A percentile compares a stretch with the other conserved stretches of the same genome.
Evolutionary conservation across 2,888 invertebrate species (phyloP).

Genomic region (Drosophila acutilabella): DNA sequence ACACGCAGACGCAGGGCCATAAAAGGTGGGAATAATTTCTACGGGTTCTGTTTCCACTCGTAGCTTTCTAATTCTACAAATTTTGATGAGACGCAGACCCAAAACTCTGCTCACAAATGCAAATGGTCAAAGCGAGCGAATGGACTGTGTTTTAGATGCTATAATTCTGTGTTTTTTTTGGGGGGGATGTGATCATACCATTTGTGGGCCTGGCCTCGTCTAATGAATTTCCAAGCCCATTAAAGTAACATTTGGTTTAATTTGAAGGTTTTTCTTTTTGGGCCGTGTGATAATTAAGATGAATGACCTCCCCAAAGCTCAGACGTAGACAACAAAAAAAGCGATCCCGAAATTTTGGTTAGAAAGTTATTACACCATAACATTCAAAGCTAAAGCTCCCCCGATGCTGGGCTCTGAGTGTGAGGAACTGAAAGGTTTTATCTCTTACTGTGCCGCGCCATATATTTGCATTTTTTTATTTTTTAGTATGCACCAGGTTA

Average conservation of each 20-base stretch:
- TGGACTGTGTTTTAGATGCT: constrained; percentile 60
- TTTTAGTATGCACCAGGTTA: constrained; percentile 63
- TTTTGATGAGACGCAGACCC: constrained; percentile 19
- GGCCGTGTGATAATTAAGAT: constrained; percentile 78
- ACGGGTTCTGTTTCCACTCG: constrained; percentile 45
- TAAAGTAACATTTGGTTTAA: constrained; percentile 61
- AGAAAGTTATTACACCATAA: constrained; percentile 79
- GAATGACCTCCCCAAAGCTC: constrained; percentile 64
- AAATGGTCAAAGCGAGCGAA: constrained; percentile 62
- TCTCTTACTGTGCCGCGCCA: constrained; percentile 36
- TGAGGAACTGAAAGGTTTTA: constrained; percentile 31
- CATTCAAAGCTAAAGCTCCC: constrained; percentile 17
- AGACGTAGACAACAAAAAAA: neutral
- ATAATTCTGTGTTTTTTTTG: constrained; percentile 12
- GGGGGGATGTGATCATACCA: constrained; percentile 62
- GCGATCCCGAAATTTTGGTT: constrained; percentile 35
- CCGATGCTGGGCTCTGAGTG: constrained; percentile 18
- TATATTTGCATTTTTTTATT: constrained; percentile 57
- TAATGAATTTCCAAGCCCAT: constrained; percentile 71
- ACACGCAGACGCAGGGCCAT: constrained; percentile 44
- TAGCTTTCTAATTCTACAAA: constrained; percentile 63
- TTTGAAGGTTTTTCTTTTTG: constrained; percentile 54
- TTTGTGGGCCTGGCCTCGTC: constrained; percentile 45
- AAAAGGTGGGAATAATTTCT: constrained; percentile 74
- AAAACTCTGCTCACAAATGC: constrained; percentile 50